These are phyloP conservation scores for Hipposideros armiger DNA, from an alignment of 2,113 vertebrate genomes.

Conservation along the genomic window DNA sequence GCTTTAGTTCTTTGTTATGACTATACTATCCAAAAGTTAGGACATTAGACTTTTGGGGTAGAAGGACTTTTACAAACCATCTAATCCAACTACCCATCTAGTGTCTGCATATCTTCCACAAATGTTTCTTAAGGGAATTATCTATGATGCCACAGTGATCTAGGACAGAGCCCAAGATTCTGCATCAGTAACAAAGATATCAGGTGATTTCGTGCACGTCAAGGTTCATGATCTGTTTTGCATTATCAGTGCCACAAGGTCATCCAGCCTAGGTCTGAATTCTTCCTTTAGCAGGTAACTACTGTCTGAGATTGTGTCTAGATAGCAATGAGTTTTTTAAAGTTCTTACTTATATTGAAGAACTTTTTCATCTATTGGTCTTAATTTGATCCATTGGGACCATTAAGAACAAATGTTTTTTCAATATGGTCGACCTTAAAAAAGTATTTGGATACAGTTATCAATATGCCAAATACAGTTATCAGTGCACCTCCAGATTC, in stretches of 20 bases:
- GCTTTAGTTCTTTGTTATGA: neutral
- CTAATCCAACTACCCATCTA: neutral
- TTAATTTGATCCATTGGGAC: neutral
- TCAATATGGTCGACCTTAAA: neutral
- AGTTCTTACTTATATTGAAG: constrained; percentile 1
- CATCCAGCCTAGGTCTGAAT: neutral
- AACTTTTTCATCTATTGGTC: neutral
- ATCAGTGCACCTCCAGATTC: neutral
- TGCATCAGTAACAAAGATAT: neutral
- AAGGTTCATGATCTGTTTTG: neutral
- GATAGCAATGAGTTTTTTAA: neutral
- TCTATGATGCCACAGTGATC: neutral
- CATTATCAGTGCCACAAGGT: neutral
- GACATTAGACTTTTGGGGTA: neutral
- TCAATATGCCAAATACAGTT: neutral
- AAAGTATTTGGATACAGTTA: neutral
- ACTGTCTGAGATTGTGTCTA: neutral
- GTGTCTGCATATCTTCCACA: neutral
- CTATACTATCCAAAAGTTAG: neutral
- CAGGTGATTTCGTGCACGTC: neutral
- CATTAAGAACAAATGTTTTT: neutral
- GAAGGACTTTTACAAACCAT: neutral
- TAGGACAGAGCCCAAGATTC: neutral
- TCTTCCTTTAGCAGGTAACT: neutral
- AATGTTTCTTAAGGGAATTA: neutral